phyloP scores from a whole-genome alignment of 1,140 invertebrate species.

The Drosophila baimaii region DNA sequence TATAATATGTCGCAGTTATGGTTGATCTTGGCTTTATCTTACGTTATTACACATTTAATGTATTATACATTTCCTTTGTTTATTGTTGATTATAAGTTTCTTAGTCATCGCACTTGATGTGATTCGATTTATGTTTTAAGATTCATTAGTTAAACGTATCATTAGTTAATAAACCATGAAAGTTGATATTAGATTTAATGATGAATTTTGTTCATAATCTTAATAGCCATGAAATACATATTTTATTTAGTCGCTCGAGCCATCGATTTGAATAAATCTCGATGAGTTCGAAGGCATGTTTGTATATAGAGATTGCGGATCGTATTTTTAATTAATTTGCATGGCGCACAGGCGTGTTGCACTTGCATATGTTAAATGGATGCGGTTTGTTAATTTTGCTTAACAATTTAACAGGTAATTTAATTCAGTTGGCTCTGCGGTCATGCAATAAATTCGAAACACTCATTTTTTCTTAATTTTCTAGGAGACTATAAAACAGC shows the following conservation, averaged over 20 bases:
- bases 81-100: conserved; percentile 34
- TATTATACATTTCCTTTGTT: conserved; percentile 17
- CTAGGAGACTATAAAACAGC: conserved; percentile 3
- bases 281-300: conserved; percentile 19
- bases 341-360: conserved; percentile 44
- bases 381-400: conserved; percentile 59
- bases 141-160: conserved; percentile 63
- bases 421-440: conserved; percentile 38
- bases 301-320: conserved; percentile 15
- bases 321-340: conserved; percentile 67
- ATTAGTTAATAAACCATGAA: conserved; percentile 64
- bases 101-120: conserved; percentile 21
- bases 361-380: conserved; percentile 34
- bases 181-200: conserved; percentile 60
- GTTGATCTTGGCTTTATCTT: conserved; percentile 3
- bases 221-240: conserved; percentile 53
- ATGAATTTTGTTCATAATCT: conserved; percentile 39
- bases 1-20: neutral
- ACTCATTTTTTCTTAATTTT: conserved; percentile 43
- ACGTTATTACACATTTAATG: conserved; percentile 14
- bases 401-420: conserved; percentile 73
- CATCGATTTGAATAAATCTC: conserved; percentile 38
- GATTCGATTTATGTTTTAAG: conserved; percentile 24
- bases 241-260: conserved; percentile 35
- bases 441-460: conserved; percentile 38